Evolutionary conservation across 2,797 vertebrate species (phyloP), one percentile per base, ranked within the genome.

Genomic region (Notoglanidium macrostoma): DNA sequence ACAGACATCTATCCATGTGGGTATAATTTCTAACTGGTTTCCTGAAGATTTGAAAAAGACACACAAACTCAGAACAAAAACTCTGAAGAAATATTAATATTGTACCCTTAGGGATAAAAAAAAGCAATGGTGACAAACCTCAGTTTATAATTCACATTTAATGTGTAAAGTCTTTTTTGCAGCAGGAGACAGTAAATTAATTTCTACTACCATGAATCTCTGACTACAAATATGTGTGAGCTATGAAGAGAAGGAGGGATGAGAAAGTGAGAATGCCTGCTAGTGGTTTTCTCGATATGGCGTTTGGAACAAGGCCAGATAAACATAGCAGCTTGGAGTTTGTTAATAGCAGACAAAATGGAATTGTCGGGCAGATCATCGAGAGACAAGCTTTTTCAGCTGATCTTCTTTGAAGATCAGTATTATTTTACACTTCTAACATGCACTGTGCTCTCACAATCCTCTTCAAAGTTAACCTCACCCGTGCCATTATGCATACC

Each of bases 371-470:
- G 91, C 90, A 92, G 89, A 91, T 92, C 94, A 93, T 93, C 90
- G 91, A 94, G 93, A 92, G 93, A 92, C 91, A 88, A 91, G 93
- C 92, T 95, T 68, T 94, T 94, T 94, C 94, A 93, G 92, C 94
- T 94, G 85, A 40, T 92, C 89, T 86, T 90, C 94, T 95, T 95
- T 95, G 93, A 96, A 94, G 92, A 94, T 95, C 92, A 77, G 89
- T 87, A 90, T 92, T 92, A 93, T 88, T 92, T 65, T 84, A 57
- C 23, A 87, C 90, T 90, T 92, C 74, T 90, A 89, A 93, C 88
- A 88, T 63, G 40, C 80, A 67, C 61, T 67, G 86, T 85, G 54
- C 59, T 84, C 79, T 79, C 11, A 23, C 74, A 49, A 23, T 65
- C 32, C 73, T 85, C 32, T 67, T 73, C 57, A 81, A 72, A 81